Evolutionary conservation across 2,888 invertebrate genomes (phyloP), one percentile per base, ranked within the genome.

Genomic region (Oscheius sp.): DNA sequence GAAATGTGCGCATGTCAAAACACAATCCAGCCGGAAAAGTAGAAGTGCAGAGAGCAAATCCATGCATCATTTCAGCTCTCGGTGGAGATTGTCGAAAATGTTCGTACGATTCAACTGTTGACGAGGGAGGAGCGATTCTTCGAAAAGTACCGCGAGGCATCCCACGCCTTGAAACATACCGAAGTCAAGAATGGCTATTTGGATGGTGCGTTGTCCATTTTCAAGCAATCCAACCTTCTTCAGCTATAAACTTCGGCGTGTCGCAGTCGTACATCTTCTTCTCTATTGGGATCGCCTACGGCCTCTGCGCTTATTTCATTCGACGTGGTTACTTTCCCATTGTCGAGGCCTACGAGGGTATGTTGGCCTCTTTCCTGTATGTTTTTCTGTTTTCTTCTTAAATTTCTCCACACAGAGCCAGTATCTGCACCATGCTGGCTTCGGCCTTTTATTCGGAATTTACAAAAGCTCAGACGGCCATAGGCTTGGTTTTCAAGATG

Each of bases 11-110:
- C 0, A 35, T 77, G 45, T 72, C 72, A 21, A 75, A 70, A 41
- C 87, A 91, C 88, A 90, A 91, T 76, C 88, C 89, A 66, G 91
- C 91, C 12, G 80, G 74, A 52, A 63, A 74, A 59, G 76, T 74
- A 49, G 13, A 21, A 13, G 13, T 5, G 21, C 13, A 21, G 13
- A 49, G 16, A 49, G 2, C 13, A 3, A 49, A 7, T 49, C 9
- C 9, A 49, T 18, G 3, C 3, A 49, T 13, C 16, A 7, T 49
- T 84, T 66, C 73, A 87, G 87, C 78, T 90, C 35, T 89, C 89
- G 9, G 86, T 88, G 43, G 90, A 90, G 80, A 88, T 88, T 18
- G 86, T 90, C 35, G 89, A 89, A 77, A 89, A 89, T 69, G 89
- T 90, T 0, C 80, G 88, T 69, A 90, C 89, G 2, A 89, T 90